phyloP scores from a whole-genome alignment of 1,140 invertebrate genomes.

The Hyles vespertilio region DNA sequence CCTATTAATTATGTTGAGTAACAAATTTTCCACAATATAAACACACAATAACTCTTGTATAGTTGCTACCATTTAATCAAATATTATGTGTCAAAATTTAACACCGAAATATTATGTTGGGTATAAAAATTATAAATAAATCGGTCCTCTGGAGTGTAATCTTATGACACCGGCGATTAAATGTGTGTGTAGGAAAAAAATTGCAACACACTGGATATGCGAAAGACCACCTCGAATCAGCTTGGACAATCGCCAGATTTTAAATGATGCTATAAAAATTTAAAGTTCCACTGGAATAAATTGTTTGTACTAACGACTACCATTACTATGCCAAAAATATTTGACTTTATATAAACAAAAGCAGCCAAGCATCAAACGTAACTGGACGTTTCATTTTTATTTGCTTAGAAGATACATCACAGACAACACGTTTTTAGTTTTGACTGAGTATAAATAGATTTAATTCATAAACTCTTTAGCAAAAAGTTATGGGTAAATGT shows the following conservation, averaged over 20 bases:
- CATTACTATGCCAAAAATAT: conserved; percentile 49
- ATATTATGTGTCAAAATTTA: neutral
- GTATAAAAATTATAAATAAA: too few species aligned
- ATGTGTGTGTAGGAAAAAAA: conserved; percentile 18
- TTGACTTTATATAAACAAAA: conserved; percentile 39
- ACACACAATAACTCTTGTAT: conserved; percentile 1
- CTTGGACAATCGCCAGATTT: conserved; percentile 57
- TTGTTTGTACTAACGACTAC: conserved; percentile 30
- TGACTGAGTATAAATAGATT: neutral
- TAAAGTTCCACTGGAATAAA: conserved; percentile 57
- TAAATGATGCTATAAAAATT: conserved; percentile 68
- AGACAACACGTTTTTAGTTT: conserved; percentile 7
- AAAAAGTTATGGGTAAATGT: too few species aligned
- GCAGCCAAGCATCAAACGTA: conserved; percentile 26
- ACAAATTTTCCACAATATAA: neutral
- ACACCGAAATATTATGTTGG: neutral
- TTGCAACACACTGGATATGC: conserved; percentile 47
- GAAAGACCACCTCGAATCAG: conserved; percentile 41
- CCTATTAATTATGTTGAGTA: conserved; percentile 1
- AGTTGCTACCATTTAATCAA: conserved; percentile 15
- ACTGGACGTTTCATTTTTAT: conserved; percentile 20
- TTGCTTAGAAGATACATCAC: conserved; percentile 1
- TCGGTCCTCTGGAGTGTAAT: neutral
- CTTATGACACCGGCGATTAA: neutral
- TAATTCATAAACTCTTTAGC: too few species aligned